Evolutionary conservation across 2,113 vertebrate species (phyloP).

Genomic region (Carlito syrichta): DNA sequence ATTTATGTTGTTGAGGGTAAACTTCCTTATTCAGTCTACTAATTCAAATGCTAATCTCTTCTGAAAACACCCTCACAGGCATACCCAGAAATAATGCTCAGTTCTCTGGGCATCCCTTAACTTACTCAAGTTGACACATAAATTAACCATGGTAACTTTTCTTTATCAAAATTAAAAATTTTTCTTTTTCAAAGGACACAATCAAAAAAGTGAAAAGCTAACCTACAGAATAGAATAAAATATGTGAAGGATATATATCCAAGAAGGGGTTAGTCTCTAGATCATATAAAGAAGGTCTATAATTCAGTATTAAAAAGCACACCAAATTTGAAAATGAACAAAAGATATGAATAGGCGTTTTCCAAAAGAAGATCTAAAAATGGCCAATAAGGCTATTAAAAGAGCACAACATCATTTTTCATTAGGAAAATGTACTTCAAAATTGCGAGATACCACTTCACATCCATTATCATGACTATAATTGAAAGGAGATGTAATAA

Average conservation of each 20-base stretch:
- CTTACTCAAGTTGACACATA: background rate
- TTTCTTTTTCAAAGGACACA: background rate
- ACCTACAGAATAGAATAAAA: background rate
- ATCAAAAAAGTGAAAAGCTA: background rate
- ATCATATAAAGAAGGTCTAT: background rate
- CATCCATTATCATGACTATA: background rate
- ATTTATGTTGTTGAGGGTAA: background rate
- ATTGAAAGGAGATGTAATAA: background rate
- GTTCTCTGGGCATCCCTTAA: background rate
- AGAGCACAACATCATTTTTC: background rate
- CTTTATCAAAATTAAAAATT: background rate
- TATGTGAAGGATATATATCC: background rate
- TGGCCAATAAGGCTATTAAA: background rate
- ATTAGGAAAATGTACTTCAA: background rate
- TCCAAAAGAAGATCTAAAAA: background rate
- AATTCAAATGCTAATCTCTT: background rate
- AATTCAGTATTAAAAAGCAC: background rate
- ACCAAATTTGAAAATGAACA: background rate
- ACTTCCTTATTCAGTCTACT: background rate
- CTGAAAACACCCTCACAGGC: background rate
- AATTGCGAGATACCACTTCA: background rate
- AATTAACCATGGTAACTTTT: background rate
- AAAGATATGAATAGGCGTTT: background rate
- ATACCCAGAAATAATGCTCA: background rate
- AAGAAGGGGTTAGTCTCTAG: background rate